Conservation (phyloP, 2,888 invertebrate genomes). For the Spodoptera littoralis region DNA sequence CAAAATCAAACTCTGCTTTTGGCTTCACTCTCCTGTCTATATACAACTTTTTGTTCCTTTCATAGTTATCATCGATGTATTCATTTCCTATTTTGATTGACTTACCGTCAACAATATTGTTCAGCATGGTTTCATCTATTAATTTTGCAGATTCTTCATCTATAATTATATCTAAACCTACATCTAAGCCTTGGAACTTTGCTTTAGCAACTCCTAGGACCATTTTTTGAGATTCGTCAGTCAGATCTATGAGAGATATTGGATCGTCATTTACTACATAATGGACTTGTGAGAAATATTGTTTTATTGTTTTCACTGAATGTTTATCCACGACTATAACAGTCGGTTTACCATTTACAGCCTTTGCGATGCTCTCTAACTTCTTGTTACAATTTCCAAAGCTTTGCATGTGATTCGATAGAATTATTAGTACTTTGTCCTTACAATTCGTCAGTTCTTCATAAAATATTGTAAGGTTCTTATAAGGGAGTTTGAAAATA, state of each 20-base stretch:
- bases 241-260: conserved; percentile 26
- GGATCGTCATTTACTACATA: conserved; percentile 8
- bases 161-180: conserved; percentile 29
- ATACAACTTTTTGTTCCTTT: conserved; percentile 17
- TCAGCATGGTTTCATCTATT: conserved; percentile 22
- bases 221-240: conserved; percentile 18
- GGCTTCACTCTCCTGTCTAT: conserved; percentile 18
- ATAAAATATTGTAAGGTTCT: conserved; percentile 2
- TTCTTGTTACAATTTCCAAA: not conserved
- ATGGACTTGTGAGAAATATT: conserved; percentile 10
- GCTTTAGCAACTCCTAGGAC: conserved; percentile 16
- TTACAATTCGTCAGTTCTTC: conserved; percentile 10
- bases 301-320: conserved; percentile 1
- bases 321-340: conserved; percentile 13
- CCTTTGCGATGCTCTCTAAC: conserved; percentile 12
- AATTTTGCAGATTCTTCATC: conserved; percentile 3
- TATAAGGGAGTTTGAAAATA: conserved; percentile 15
- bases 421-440: conserved; percentile 13
- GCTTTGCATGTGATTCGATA: conserved; percentile 9
- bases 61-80: not conserved
- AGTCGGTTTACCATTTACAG: conserved; percentile 11
- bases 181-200: conserved; percentile 35
- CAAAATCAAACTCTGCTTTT: not conserved
- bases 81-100: conserved; percentile 7
- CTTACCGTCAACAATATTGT: conserved; percentile 26